Evolutionary conservation across 2,797 vertebrate genomes (phyloP).

Genomic region (Oophaga sylvatica): DNA sequence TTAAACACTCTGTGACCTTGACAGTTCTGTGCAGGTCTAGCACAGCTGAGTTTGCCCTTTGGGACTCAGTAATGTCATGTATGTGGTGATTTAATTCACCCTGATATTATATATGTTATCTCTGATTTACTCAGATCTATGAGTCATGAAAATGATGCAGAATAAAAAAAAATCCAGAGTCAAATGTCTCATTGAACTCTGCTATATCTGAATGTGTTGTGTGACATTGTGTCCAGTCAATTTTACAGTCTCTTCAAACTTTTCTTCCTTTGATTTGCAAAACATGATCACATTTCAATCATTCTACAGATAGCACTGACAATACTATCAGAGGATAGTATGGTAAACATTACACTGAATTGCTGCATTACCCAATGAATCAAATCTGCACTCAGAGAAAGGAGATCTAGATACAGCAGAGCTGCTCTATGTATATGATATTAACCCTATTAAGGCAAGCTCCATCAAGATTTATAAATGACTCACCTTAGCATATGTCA

Average conservation of each 20-base stretch:
- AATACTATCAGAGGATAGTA: not conserved
- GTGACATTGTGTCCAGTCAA: not conserved
- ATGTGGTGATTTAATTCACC: too few relatives aligned
- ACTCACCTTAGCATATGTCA: not conserved
- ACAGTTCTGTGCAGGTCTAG: not conserved
- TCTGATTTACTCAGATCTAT: too few relatives aligned
- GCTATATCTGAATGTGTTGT: not conserved
- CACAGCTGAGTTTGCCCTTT: not conserved
- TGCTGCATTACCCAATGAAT: not conserved
- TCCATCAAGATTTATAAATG: not conserved
- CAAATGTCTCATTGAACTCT: not conserved
- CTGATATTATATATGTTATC: too few relatives aligned
- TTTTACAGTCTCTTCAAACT: not conserved
- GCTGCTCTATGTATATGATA: constrained; percentile 73
- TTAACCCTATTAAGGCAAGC: constrained; percentile 34
- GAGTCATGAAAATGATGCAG: not conserved
- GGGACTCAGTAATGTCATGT: too few relatives aligned
- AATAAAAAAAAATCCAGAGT: not conserved
- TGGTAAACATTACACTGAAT: not conserved
- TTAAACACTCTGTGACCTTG: not conserved
- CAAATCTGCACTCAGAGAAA: constrained; percentile 68
- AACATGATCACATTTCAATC: not conserved
- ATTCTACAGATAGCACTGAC: not conserved
- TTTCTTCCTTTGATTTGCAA: not conserved
- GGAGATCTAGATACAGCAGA: constrained; percentile 65